Conservation (phyloP, 2,888 invertebrate genomes). For the Spodoptera littoralis region DNA sequence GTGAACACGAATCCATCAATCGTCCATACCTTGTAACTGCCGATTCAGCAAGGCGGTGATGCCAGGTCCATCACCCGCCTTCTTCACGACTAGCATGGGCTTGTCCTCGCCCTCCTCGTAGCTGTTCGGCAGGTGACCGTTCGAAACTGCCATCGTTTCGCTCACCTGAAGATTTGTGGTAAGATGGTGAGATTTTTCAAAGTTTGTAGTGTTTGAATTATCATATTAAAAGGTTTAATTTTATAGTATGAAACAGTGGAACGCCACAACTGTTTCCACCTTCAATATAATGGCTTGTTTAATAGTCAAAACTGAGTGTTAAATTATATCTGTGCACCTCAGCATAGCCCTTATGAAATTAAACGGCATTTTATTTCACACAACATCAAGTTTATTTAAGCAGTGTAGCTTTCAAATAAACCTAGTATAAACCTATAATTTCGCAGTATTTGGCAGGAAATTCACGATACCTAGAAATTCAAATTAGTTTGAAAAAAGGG, state of each 20-base stretch:
- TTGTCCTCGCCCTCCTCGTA: conserved; percentile 93
- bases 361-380: too few species aligned
- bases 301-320: too few species aligned
- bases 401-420: too few species aligned
- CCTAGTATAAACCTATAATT: too few species aligned
- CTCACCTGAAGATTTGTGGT: conserved; percentile 89
- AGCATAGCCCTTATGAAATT: too few species aligned
- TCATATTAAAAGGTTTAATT: background rate
- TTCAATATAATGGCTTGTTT: too few species aligned
- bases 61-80: conserved; percentile 92
- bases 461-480: too few species aligned
- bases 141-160: conserved; percentile 93
- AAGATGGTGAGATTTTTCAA: background rate
- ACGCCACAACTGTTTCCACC: background rate
- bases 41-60: conserved; percentile 93
- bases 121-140: conserved; percentile 92
- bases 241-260: background rate
- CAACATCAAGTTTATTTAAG: too few species aligned
- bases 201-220: too few species aligned
- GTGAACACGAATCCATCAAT: background rate
- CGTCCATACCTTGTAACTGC: conserved; percentile 91
- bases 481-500: too few species aligned
- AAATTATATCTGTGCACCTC: too few species aligned
- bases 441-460: background rate
- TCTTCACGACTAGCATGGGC: conserved; percentile 93